Percentiles rank a stretch among this genome's conserved stretches.
Evolutionary conservation across 2,888 invertebrate species (phyloP).

Genomic region (Carabus problematicus): DNA sequence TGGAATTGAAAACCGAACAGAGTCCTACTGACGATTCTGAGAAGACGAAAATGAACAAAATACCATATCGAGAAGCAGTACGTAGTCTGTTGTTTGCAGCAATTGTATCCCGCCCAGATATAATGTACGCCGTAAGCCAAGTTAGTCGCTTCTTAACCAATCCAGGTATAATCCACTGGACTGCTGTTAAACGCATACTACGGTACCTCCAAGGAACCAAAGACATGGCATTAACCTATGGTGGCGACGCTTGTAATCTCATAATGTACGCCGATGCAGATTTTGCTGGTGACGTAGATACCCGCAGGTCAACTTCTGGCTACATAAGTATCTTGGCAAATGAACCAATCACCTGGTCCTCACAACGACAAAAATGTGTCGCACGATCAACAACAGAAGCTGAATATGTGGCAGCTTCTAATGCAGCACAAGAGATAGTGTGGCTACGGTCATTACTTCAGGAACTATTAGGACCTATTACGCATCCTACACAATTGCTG

Average conservation of each 20-base stretch:
- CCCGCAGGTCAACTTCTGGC: constrained; percentile 40
- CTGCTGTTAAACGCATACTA: constrained; percentile 42
- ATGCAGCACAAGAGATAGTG: constrained; percentile 46
- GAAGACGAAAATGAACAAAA: constrained; percentile 16
- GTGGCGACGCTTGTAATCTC: constrained; percentile 25
- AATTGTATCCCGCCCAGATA: constrained; percentile 47
- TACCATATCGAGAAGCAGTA: constrained; percentile 47
- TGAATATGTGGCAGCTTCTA: constrained; percentile 48
- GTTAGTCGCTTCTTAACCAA: constrained; percentile 45
- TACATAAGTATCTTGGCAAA: constrained; percentile 45
- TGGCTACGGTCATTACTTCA: constrained; percentile 43
- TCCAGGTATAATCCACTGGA: constrained; percentile 6
- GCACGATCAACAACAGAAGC: constrained; percentile 49
- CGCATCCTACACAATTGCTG: background rate
- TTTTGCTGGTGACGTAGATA: constrained; percentile 23
- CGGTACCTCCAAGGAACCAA: constrained; percentile 46
- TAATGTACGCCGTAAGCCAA: constrained; percentile 45
- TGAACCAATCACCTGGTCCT: constrained; percentile 48
- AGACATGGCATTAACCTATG: constrained; percentile 39
- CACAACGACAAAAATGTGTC: constrained; percentile 47
- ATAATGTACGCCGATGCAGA: constrained; percentile 27
- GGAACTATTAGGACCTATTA: too few relatives aligned
- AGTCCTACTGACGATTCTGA: background rate
- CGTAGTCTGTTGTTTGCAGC: constrained; percentile 46
- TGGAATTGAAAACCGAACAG: constrained; percentile 15